Base-by-base conservation (phyloP, 2,888 invertebrate genomes). In the Chymomyza amoena region DNA sequence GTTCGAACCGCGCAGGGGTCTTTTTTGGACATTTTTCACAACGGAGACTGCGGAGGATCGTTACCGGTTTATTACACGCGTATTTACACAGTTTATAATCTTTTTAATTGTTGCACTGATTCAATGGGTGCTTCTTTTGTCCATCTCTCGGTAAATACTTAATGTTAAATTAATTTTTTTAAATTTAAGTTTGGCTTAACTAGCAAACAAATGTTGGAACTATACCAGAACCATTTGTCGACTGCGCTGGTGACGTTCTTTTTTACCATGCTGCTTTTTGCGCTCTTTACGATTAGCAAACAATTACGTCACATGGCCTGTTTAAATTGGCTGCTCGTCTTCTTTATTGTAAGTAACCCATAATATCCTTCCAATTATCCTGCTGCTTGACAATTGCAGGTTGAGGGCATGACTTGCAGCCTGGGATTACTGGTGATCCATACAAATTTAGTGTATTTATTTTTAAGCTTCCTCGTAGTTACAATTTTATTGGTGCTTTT, bases 211-310 rank as follows among this genome's bases (percentile, higher is more conserved):
- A 1, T 66, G 25, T 50, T 60, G 2, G 3, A 4, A 2, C 39
- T 45, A 45, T 45, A 45, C 39, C 16, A 9, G 6, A 6, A 6
- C 0, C 59, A 77, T 20, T 61, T 64, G n/a, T 54, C 72, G 9
- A 56, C 83, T 1, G 32, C 79, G 18, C 6, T 80, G 2, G 1
- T 85, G 6, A 36, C 56, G 15, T 80, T 77, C 28, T 57, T 10
- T 25, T 20, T 57, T 57, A 4, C 20, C 9, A 57, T 57, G 20
- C 25, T 57, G 15, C 20, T 57, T 15, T 57, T 57, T 5, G 6
- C 20, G 13, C 5, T 57, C 6, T 57, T 57, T 6, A 4, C 18
- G 10, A 25, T 13, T 25, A 10, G 20, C 25, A 25, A 1, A 3
- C 10, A 57, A 2, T 6, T 60, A n/a, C 60, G 60, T 32, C 15